A percentile compares a stretch with the other conserved stretches of the same genome.
These are phyloP conservation scores for Tipula confusa DNA, from an alignment of 2,888 invertebrate genomes.

Conservation along the genomic window DNA sequence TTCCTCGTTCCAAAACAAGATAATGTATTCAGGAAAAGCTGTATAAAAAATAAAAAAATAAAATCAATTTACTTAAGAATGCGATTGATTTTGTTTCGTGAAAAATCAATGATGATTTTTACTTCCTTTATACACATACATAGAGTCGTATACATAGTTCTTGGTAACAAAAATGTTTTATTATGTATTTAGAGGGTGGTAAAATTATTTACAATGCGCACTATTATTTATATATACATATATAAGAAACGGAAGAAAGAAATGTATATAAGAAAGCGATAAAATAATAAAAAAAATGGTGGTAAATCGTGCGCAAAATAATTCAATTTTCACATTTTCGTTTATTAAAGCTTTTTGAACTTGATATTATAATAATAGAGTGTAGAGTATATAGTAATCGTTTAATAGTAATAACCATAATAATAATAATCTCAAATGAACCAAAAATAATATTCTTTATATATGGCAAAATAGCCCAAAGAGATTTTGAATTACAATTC, in stretches of 20 bases:
- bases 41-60: background rate
- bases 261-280: constrained; percentile 3
- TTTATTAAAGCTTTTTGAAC: background rate
- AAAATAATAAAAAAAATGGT: constrained; percentile 25
- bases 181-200: background rate
- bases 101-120: constrained; percentile 5
- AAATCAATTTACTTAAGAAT: background rate
- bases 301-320: constrained; percentile 25
- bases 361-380: background rate
- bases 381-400: background rate
- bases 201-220: background rate
- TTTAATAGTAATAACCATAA: background rate
- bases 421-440: constrained; percentile 25
- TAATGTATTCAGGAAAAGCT: background rate
- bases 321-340: constrained; percentile 7
- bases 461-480: background rate
- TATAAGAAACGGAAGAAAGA: background rate
- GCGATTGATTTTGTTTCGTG: background rate
- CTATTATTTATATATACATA: background rate
- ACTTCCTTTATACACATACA: background rate
- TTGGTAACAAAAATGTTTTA: background rate
- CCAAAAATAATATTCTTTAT: background rate
- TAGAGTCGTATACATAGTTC: background rate
- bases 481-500: background rate
- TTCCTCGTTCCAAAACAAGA: no score